These are phyloP conservation scores for Plusia festucae DNA, from an alignment of 2,888 invertebrate species.

Conservation along the genomic window DNA sequence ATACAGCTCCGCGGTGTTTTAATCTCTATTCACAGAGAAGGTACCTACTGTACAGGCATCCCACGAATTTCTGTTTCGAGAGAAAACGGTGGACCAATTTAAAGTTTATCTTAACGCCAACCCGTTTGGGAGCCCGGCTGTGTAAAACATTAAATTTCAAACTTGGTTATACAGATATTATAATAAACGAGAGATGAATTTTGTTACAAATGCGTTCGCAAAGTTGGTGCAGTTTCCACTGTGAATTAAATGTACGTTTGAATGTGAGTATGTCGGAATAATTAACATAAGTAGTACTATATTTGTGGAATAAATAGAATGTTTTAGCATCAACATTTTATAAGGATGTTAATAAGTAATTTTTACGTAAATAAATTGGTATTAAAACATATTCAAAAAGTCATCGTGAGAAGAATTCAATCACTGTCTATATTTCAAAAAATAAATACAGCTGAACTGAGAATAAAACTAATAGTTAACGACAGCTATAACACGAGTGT, in stretches of 20 bases:
- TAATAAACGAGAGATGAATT: constrained; percentile 43
- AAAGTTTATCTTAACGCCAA: constrained; percentile 63
- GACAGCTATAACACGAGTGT: neutral
- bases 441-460: neutral
- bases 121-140: constrained; percentile 43
- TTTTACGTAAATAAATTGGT: too few species aligned
- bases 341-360: too few species aligned
- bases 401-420: neutral
- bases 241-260: constrained; percentile 22
- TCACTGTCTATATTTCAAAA: neutral
- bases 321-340: neutral
- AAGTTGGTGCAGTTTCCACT: constrained; percentile 30
- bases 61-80: constrained; percentile 32
- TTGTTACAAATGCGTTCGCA: constrained; percentile 34
- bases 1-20: constrained; percentile 15
- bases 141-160: constrained; percentile 52
- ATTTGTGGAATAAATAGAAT: neutral
- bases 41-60: too few species aligned
- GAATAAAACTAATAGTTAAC: neutral
- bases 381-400: too few species aligned
- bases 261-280: constrained; percentile 20
- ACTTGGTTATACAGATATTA: constrained; percentile 36
- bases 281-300: constrained; percentile 14
- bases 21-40: constrained; percentile 37
- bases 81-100: constrained; percentile 68